Evolutionary conservation across 2,888 invertebrate species (phyloP), one percentile per base, ranked within the genome.

Genomic region (Ferrisia virgata): DNA sequence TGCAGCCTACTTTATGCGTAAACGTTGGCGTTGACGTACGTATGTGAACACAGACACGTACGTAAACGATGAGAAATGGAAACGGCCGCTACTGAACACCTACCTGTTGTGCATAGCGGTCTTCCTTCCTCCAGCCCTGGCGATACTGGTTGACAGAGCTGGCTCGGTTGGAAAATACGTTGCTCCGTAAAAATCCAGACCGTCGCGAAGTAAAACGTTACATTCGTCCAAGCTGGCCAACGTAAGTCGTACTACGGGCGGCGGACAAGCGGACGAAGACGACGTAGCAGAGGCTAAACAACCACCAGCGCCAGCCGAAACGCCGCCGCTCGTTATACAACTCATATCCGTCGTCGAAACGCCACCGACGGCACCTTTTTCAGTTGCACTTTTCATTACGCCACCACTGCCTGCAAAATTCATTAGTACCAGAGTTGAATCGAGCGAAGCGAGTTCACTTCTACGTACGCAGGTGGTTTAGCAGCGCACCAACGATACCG

Each of bases 161-260:
- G 86, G 91, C 88, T 95, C 95, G 3, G 95, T 94, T 79, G 95
- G 95, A 89, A 95, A 95, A 90, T 93, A 95, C 31, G 95, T 95
- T 72, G 95, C 95, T 25, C 95, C 95, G 88, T 95, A 95, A 90
- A 95, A 95, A 89, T 95, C 95, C 85, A 95, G 90, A 0, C 95
- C 95, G 87, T 94, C 94, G 89, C 95, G 95, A 85, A 95, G 90
- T 84, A 95, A 90, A 87, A 92, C 92, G 88, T 94, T 94, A 87
- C 92, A 93, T 87, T 94, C 94, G 86, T 94, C 94, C 86, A 94
- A 90, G 85, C 92, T 93, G 85, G 94, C 94, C 86, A 94, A 89
- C 0, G 94, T 94, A 85, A 94, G 91, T 85, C 94, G 91, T 64
- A 94, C 91, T 36, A 87, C 84, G 1, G 88, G 87, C 11, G 93